phyloP scores from a whole-genome alignment of 2,113 vertebrate genomes.

The Desmodus rotundus region DNA sequence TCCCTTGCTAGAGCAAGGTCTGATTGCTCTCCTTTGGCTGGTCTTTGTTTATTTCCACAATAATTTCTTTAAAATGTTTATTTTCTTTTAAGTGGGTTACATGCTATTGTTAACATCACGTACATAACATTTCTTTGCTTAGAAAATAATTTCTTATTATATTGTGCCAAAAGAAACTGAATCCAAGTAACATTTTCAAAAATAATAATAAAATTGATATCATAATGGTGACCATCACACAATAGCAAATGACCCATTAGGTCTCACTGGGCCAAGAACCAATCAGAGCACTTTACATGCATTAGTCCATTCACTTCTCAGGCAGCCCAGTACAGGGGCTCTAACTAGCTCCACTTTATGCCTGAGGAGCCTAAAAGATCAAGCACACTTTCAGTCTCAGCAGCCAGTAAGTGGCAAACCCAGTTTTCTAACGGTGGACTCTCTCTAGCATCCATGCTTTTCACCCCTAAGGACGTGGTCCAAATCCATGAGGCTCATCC shows the following conservation, averaged over 20 bases:
- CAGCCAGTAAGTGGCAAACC: background rate
- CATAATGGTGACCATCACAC: background rate
- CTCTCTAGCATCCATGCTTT: background rate
- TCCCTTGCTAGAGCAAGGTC: background rate
- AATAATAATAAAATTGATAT: background rate
- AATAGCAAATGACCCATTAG: background rate
- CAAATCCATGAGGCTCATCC: background rate
- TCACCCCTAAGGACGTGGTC: background rate
- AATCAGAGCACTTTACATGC: background rate
- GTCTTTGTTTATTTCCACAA: background rate
- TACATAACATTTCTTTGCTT: background rate
- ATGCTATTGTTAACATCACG: background rate
- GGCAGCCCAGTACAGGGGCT: background rate
- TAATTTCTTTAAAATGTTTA: background rate
- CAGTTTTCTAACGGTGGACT: background rate
- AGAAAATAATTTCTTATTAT: background rate
- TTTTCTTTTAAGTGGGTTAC: conserved; percentile 29
- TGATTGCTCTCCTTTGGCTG: background rate
- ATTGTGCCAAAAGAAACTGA: background rate
- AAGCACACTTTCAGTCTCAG: background rate
- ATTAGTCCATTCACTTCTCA: background rate
- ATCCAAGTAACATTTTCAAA: background rate
- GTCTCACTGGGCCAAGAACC: background rate
- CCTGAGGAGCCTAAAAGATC: background rate
- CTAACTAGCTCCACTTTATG: background rate